Evolutionary conservation across 37 sponge, comb jelly and placozoan genomes (phyloP).

Genomic region (Haliclona indistincta): DNA sequence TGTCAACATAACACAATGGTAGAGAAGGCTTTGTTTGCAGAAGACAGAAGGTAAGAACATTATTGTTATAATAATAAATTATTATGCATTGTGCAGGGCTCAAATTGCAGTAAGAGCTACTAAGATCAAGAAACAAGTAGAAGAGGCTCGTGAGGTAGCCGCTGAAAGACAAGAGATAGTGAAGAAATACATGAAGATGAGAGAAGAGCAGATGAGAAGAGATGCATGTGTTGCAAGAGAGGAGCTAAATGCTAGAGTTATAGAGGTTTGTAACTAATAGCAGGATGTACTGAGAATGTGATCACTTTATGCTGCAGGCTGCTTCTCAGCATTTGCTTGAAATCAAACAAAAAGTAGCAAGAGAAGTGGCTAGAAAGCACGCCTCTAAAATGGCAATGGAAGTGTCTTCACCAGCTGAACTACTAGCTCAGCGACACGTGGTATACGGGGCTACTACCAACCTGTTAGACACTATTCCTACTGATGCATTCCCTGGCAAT

Average conservation of each 20-base stretch:
- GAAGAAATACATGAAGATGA: conserved; percentile 28
- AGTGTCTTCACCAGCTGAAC: too few relatives aligned
- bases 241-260: conserved; percentile 30
- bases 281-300: neutral
- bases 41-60: conserved; percentile 31
- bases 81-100: too few relatives aligned
- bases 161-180: conserved; percentile 18
- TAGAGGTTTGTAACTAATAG: conserved; percentile 17
- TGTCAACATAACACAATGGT: conserved; percentile 20
- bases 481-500: neutral
- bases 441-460: too few relatives aligned
- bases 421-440: too few relatives aligned
- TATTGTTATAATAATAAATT: too few relatives aligned
- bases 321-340: conserved; percentile 30
- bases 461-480: neutral
- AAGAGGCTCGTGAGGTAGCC: conserved; percentile 4
- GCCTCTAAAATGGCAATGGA: conserved; percentile 24
- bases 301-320: neutral
- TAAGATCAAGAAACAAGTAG: conserved; percentile 8
- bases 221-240: conserved; percentile 14
- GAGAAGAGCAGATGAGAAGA: conserved; percentile 16
- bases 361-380: conserved; percentile 24
- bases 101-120: neutral
- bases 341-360: conserved; percentile 34
- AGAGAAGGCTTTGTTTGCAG: conserved; percentile 9